phyloP scores from a whole-genome alignment of 2,113 vertebrate genomes.

The Lasiurus borealis region DNA sequence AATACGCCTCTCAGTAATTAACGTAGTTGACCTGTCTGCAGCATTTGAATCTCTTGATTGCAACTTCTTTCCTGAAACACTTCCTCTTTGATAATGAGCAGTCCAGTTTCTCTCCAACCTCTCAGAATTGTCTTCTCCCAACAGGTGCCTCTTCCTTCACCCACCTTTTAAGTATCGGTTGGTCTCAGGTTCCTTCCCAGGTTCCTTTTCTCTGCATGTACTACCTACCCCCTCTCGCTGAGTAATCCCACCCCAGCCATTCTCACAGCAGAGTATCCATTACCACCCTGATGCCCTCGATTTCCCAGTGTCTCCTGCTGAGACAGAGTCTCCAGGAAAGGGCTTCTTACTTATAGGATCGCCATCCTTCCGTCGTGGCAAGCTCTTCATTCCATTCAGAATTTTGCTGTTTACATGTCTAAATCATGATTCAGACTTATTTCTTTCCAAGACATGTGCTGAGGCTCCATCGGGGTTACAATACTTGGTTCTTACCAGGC shows the following conservation, averaged over 20 bases:
- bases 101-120: not conserved
- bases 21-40: not conserved
- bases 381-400: not conserved
- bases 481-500: not conserved
- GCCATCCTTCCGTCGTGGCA: not conserved
- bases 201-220: not conserved
- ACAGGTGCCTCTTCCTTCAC: not conserved
- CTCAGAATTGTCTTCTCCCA: not conserved
- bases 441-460: slow-evolving; percentile 27
- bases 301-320: not conserved
- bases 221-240: too few species aligned
- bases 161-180: not conserved
- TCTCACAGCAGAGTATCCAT: not conserved
- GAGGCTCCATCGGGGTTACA: not conserved
- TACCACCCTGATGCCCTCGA: not conserved
- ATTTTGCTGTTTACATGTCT: not conserved
- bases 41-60: not conserved
- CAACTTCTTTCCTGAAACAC: not conserved
- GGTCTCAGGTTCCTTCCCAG: not conserved
- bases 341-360: not conserved
- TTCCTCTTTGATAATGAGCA: not conserved
- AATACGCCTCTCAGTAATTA: not conserved
- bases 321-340: not conserved
- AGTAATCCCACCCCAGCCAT: not conserved
- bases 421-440: not conserved